phyloP scores from a whole-genome alignment of 2,888 invertebrate species.

The Entomobrya multifasciata region DNA sequence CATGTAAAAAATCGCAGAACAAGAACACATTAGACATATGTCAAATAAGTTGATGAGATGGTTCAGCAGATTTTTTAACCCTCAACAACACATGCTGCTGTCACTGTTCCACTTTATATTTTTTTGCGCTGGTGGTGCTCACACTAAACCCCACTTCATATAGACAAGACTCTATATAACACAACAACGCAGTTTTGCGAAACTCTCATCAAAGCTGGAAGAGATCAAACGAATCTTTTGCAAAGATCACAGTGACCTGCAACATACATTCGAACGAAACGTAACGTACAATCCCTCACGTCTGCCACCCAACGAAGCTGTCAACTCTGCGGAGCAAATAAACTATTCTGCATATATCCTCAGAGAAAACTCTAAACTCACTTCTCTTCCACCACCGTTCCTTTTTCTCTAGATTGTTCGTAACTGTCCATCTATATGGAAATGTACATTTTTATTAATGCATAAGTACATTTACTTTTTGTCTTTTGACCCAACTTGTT shows the following conservation, averaged over 20 bases:
- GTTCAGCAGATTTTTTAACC: too few species aligned
- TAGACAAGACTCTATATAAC: background rate
- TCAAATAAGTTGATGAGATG: constrained; percentile 20
- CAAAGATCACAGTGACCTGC: constrained; percentile 29
- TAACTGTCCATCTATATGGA: background rate
- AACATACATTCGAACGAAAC: background rate
- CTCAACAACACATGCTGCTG: constrained; percentile 13
- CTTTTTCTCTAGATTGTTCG: too few species aligned
- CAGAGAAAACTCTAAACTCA: too few species aligned
- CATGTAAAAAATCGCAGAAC: background rate
- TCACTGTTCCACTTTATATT: constrained; percentile 2
- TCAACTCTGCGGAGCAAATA: constrained; percentile 18
- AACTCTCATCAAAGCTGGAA: constrained; percentile 6
- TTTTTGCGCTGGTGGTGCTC: background rate
- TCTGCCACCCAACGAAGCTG: constrained; percentile 20
- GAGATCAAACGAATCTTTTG: constrained; percentile 40
- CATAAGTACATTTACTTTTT: background rate
- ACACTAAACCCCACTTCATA: too few species aligned
- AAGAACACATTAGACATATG: constrained; percentile 16
- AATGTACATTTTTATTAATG: constrained; percentile 22
- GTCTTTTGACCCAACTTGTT: too few species aligned
- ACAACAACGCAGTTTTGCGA: constrained; percentile 6
- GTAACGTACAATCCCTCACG: too few species aligned
- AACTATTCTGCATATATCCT: too few species aligned
- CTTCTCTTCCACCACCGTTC: too few species aligned